Conservation (phyloP, 2,797 vertebrate species). For the Micropoecilia bifurca region DNA sequence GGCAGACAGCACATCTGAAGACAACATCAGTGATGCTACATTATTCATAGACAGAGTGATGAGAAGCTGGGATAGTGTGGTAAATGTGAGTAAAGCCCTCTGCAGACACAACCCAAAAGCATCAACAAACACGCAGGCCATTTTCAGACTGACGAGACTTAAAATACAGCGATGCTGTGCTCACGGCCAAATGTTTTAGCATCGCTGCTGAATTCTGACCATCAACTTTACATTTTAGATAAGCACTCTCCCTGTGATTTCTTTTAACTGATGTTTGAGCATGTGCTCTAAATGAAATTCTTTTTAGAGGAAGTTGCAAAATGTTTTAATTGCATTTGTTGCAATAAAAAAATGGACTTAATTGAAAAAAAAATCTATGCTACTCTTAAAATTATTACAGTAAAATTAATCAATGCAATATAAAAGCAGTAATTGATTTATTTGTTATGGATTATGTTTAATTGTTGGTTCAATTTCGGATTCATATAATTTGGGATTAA, state of each 20-base stretch:
- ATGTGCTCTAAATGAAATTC: neutral
- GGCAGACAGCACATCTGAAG: slow-evolving; percentile 53
- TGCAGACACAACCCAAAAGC: neutral
- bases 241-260: neutral
- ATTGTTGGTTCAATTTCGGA: neutral
- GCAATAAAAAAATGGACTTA: neutral
- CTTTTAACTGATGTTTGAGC: neutral
- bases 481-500: neutral
- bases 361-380: neutral
- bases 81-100: slow-evolving; percentile 42
- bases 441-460: neutral
- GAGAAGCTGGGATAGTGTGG: slow-evolving; percentile 34
- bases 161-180: neutral
- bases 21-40: slow-evolving; percentile 58
- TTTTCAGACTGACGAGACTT: slow-evolving; percentile 6
- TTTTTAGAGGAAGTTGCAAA: neutral
- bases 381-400: neutral
- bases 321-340: neutral
- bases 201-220: neutral
- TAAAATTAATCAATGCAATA: neutral
- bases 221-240: neutral
- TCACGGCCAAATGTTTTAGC: slow-evolving; percentile 6
- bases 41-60: slow-evolving; percentile 62
- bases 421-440: neutral
- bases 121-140: slow-evolving; percentile 13